Evolutionary conservation across 2,888 invertebrate species (phyloP).

Genomic region (Galeopsomyia nigrocyanea): DNA sequence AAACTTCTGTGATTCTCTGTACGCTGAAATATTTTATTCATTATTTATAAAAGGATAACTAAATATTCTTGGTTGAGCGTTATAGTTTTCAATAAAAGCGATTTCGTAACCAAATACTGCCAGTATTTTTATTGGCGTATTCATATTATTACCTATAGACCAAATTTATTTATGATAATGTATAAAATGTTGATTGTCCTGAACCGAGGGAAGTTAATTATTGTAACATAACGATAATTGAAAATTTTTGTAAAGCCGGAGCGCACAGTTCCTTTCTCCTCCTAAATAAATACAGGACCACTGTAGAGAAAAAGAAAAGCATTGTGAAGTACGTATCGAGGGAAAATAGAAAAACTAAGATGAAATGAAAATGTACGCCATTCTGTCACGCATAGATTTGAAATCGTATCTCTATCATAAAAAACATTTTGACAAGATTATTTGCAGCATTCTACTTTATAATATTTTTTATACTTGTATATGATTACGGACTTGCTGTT

Average conservation of each 20-base stretch:
- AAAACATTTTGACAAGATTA: slow-evolving; percentile 35
- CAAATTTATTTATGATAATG: slow-evolving; percentile 70
- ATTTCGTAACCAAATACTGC: slow-evolving; percentile 66
- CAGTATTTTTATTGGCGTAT: slow-evolving; percentile 66
- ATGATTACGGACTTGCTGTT: slow-evolving; percentile 23
- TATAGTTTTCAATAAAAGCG: slow-evolving; percentile 57
- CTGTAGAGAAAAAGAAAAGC: slow-evolving; percentile 42
- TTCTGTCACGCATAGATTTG: slow-evolving; percentile 37
- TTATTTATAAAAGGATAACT: slow-evolving; percentile 23
- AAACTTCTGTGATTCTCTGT: slow-evolving; percentile 22
- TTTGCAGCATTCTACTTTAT: slow-evolving; percentile 34
- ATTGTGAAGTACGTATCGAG: slow-evolving; percentile 27
- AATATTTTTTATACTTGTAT: slow-evolving; percentile 42
- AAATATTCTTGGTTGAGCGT: slow-evolving; percentile 1
- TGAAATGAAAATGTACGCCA: slow-evolving; percentile 20
- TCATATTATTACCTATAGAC: slow-evolving; percentile 69
- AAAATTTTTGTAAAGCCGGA: slow-evolving; percentile 64
- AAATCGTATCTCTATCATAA: slow-evolving; percentile 22
- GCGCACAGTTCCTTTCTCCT: slow-evolving; percentile 63
- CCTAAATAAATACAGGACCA: slow-evolving; percentile 43
- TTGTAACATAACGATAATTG: slow-evolving; percentile 63
- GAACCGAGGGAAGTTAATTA: slow-evolving; percentile 62
- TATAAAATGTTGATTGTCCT: slow-evolving; percentile 66
- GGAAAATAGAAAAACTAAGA: slow-evolving; percentile 23
- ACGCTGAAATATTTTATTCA: not conserved